phyloP scores from a whole-genome alignment of 1,140 invertebrate genomes.

The Pantala flavescens region DNA sequence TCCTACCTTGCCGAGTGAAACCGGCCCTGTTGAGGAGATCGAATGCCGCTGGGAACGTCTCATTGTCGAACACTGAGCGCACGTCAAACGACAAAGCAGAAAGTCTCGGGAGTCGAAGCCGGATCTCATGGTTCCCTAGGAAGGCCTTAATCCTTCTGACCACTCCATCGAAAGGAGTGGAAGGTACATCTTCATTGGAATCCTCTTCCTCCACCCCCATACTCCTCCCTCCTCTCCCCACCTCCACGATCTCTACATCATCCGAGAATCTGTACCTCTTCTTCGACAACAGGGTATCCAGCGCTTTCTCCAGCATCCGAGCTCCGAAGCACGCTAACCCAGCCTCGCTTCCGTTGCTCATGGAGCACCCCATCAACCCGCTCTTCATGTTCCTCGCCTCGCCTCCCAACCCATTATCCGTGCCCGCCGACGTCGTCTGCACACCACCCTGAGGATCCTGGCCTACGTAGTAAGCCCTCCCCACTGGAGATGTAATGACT shows the following conservation, averaged over 20 bases:
- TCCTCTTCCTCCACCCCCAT: slow-evolving; percentile 36
- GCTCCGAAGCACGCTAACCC: not conserved
- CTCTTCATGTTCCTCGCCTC: not conserved
- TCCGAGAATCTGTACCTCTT: slow-evolving; percentile 37
- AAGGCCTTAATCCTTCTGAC: slow-evolving; percentile 50
- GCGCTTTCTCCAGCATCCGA: not conserved
- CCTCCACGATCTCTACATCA: slow-evolving; percentile 48
- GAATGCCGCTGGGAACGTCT: not conserved
- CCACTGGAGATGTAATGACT: not conserved
- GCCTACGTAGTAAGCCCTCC: not conserved
- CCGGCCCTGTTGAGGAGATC: not conserved
- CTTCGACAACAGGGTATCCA: not conserved
- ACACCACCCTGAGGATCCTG: not conserved
- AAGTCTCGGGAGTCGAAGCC: slow-evolving; percentile 54
- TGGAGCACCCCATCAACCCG: not conserved
- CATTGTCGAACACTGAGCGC: not conserved
- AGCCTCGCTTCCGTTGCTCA: not conserved
- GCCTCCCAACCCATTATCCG: not conserved
- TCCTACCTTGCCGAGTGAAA: not conserved
- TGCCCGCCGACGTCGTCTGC: not conserved
- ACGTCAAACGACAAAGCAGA: not conserved
- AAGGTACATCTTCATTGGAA: slow-evolving; percentile 31
- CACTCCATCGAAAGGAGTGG: slow-evolving; percentile 29
- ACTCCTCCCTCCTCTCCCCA: slow-evolving; percentile 28
- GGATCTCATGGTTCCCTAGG: slow-evolving; percentile 53